Evolutionary conservation across 2,113 vertebrate genomes (phyloP).

Genomic region (Bambusicola thoracicus): DNA sequence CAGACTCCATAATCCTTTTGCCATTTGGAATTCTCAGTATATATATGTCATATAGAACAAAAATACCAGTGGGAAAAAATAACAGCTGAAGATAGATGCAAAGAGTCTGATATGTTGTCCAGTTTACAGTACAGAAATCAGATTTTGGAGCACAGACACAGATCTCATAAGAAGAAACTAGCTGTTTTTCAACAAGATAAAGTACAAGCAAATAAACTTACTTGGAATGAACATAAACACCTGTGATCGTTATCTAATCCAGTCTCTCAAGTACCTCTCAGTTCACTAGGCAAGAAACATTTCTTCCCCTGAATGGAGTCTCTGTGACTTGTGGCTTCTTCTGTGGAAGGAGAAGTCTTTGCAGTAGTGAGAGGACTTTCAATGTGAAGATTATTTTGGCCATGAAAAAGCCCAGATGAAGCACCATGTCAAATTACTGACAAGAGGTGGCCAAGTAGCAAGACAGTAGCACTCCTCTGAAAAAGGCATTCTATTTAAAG

Average conservation of each 20-base stretch:
- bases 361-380: background rate
- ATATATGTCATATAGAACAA: fast-evolving
- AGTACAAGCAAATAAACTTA: background rate
- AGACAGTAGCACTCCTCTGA: background rate
- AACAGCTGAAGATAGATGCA: background rate
- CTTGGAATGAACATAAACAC: too few relatives aligned
- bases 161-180: background rate
- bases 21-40: background rate
- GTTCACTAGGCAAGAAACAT: background rate
- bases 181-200: background rate
- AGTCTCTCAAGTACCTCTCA: background rate
- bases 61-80: background rate
- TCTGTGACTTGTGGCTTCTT: background rate
- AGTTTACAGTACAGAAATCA: background rate
- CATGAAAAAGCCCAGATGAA: background rate
- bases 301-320: background rate
- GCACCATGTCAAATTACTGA: background rate
- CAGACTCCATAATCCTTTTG: background rate
- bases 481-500: background rate
- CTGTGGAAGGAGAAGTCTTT: background rate
- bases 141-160: background rate
- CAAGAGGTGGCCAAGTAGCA: background rate
- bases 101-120: background rate
- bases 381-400: background rate
- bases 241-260: background rate